Base-by-base conservation (phyloP, 2,888 invertebrate genomes). In the Andrena praecox region DNA sequence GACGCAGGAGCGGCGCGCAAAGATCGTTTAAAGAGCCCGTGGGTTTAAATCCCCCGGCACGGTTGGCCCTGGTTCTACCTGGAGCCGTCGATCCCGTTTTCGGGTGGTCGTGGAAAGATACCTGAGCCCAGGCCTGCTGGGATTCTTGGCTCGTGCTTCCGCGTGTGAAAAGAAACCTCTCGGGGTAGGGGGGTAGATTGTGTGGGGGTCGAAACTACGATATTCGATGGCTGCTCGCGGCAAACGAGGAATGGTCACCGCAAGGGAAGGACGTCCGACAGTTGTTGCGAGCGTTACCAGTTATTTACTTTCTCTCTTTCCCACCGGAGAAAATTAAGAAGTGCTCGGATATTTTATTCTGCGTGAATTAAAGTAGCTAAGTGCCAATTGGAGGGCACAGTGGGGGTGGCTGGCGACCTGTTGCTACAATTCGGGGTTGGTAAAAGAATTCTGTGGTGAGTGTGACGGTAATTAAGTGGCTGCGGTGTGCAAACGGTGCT, bases 31-130 rank as follows among this genome's bases (percentile, higher is more conserved):
- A 87, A 87, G 76, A 72, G 68, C 81, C 66, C 62, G 68, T n/a
- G 70, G 73, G 77, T 87, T 87, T 87, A 87, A 87, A 87, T 85
- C 87, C 68, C 87, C 63, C 31, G 29, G 20, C 71, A 66, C 67
- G 62, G 42, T n/a, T 2, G 54, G 10, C 35, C 48, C 2, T n/a
- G 7, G 71, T 16, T 29, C n/a, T 68, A 29, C 70, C 68, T 76
- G 70, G 50, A 68, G 60, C 8, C 72, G 62, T n/a, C 2, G 70
- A 54, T 67, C 71, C 56, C 67, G 71, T 77, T 83, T 84, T 79
- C 31, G 54, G 54, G 63, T 52, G 66, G 8, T 3, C 33, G 12
- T 16, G 54, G 10, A 60, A 16, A 52, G 59, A 84, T 82, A 82
- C 82, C 82, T 76, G 84, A 79, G 67, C 10, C 42, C 5, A n/a